A percentile compares a stretch with the other conserved stretches of the same genome.
Conservation (phyloP, 2,113 vertebrate species). For the Ceyx cyanopectus region DNA sequence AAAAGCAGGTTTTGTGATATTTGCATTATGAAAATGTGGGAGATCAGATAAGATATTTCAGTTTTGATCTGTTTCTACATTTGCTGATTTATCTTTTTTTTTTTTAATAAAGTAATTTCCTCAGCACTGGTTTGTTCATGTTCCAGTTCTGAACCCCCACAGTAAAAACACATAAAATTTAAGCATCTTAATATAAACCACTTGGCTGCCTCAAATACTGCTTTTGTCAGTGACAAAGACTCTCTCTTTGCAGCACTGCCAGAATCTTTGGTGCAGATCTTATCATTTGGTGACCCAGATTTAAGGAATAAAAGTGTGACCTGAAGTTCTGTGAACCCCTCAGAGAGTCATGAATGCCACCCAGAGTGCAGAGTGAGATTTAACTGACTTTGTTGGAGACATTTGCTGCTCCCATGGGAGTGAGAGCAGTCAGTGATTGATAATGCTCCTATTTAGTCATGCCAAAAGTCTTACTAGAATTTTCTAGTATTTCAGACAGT, state of each 20-base stretch:
- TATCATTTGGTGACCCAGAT: constrained; percentile 25
- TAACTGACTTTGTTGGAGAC: neutral
- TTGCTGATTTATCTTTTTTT: neutral
- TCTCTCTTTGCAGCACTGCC: constrained; percentile 10
- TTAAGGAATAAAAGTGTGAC: neutral
- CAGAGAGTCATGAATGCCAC: neutral
- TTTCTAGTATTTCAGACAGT: neutral
- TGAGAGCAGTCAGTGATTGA: neutral
- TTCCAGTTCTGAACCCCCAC: constrained; percentile 1
- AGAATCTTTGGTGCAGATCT: constrained; percentile 39
- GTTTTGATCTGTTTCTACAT: neutral
- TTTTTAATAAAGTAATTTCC: neutral
- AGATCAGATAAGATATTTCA: neutral
- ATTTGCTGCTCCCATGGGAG: neutral
- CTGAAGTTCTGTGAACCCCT: neutral
- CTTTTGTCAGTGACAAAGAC: constrained; percentile 14
- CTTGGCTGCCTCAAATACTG: constrained; percentile 21
- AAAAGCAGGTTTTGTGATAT: neutral
- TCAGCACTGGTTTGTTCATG: constrained; percentile 20
- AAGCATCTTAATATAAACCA: constrained; percentile 41
- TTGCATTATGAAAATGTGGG: neutral
- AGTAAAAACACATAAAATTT: constrained; percentile 29
- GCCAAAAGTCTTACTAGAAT: neutral
- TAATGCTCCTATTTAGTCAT: neutral
- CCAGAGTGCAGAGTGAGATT: neutral